Conservation (phyloP, 2,888 invertebrate species). For the Lithophane leautieri region DNA sequence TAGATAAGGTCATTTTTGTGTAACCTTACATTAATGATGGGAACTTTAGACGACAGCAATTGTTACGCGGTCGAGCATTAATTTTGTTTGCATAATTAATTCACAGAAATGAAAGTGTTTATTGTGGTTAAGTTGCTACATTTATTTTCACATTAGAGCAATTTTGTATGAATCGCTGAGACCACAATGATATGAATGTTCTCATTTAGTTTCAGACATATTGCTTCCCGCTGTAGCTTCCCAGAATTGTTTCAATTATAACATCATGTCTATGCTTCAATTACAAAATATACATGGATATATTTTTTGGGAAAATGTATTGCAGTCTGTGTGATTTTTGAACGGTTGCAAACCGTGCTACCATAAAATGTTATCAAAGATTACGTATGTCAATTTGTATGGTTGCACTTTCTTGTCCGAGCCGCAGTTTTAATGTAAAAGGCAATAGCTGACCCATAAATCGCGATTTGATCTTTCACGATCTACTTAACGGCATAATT, state of each 20-base stretch:
- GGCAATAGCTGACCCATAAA: slow-evolving; percentile 83
- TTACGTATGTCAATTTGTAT: slow-evolving; percentile 31
- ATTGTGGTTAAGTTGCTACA: slow-evolving; percentile 55
- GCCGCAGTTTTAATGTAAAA: slow-evolving; percentile 66
- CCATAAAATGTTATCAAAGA: background rate
- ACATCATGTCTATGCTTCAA: slow-evolving; percentile 7
- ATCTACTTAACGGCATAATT: slow-evolving; percentile 84
- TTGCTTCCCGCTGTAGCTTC: slow-evolving; percentile 29
- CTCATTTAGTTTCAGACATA: slow-evolving; percentile 33
- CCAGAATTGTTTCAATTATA: slow-evolving; percentile 32
- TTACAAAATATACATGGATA: background rate
- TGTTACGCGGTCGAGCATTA: slow-evolving; percentile 59
- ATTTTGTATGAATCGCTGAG: slow-evolving; percentile 52
- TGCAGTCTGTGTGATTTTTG: background rate
- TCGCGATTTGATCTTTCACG: slow-evolving; percentile 84
- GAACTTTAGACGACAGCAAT: slow-evolving; percentile 67
- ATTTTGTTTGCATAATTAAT: slow-evolving; percentile 69
- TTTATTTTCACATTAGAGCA: slow-evolving; percentile 67
- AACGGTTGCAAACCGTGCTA: background rate
- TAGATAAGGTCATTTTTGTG: slow-evolving; percentile 62
- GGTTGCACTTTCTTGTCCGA: slow-evolving; percentile 73
- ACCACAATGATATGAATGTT: slow-evolving; percentile 39
- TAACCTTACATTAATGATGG: slow-evolving; percentile 69
- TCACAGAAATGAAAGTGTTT: slow-evolving; percentile 74
- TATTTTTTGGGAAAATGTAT: background rate